Evolutionary conservation across 2,113 vertebrate species (phyloP).

Genomic region (Microtus richardsoni): DNA sequence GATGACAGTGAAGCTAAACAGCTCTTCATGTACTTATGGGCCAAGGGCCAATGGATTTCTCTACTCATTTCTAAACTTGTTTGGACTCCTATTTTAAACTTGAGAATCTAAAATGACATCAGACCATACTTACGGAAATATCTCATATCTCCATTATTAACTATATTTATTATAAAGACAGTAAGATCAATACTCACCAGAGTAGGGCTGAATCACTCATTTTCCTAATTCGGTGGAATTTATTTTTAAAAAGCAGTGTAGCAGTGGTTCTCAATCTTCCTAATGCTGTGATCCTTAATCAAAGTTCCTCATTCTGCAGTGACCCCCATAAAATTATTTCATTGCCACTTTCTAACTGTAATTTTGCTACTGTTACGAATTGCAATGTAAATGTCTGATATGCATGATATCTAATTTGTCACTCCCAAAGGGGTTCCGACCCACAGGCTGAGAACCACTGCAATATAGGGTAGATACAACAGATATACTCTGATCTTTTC

Average conservation of each 20-base stretch:
- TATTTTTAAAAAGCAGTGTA: slow-evolving; percentile 3
- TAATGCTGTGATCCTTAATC: neutral
- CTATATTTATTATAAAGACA: neutral
- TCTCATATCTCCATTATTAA: slow-evolving; percentile 18
- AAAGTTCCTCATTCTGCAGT: neutral
- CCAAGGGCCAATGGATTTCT: neutral
- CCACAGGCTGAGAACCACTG: neutral
- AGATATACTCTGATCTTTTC: neutral
- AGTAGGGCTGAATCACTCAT: neutral
- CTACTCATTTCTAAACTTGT: neutral
- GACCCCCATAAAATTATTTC: neutral
- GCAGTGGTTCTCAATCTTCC: neutral
- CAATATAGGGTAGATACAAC: neutral
- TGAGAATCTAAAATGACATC: slow-evolving; percentile 37
- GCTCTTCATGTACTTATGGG: slow-evolving; percentile 33
- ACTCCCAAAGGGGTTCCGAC: neutral
- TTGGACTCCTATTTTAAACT: slow-evolving; percentile 48
- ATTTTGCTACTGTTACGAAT: neutral
- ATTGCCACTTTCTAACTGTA: neutral
- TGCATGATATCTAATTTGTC: neutral
- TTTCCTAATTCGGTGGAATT: slow-evolving; percentile 12
- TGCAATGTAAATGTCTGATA: neutral
- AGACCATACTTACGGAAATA: neutral
- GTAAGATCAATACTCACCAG: neutral
- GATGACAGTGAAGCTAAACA: slow-evolving; percentile 26